Base-by-base conservation (phyloP, 37 sponge, comb jelly and placozoan species). In the Amphimedon queenslandica region DNA sequence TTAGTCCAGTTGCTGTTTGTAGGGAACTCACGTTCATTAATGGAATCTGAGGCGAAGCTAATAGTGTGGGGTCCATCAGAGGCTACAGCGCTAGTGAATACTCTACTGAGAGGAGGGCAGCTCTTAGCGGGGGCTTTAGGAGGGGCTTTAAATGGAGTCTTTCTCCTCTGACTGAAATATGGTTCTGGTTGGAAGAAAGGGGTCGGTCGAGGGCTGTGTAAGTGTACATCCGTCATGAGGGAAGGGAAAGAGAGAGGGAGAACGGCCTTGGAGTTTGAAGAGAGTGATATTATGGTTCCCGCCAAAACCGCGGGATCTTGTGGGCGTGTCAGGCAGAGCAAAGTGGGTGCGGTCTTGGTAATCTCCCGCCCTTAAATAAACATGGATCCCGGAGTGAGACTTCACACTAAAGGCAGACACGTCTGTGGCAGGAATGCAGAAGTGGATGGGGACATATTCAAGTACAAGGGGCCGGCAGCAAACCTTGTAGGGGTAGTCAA, bases 81-180 rank as follows among this genome's bases (percentile, higher is more conserved):
- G n/a, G 68, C 41, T 0, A 30, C 55, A 0, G 77, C 55, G 18
- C 53, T 72, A 23, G 29, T 42, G 71, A 82, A 86, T 18, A 91
- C 47, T 24, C 92, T 63, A 2, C 87, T 87, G 13, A 86, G 83
- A 32, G 92, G 92, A 4, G 92, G 92, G 58, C 86, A 85, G 21
- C 87, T 78, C 60, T 91, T 91, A 11, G 87, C 75, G 6, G 91
- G 86, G 0, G 91, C 47, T 24, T 57, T 74, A 0, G 86, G 86
- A 1, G 86, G 81, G 2, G 77, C 81, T 80, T 81, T 84, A 47
- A 84, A 80, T 3, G 90, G 90, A 57, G 90, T 90, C 68, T 67
- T 75, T 53, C 77, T 84, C 43, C 90, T 72, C 57, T 79, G 84
- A 37, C 85, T 90, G 61, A 90, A 90, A 0, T 78, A 39, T 1